phyloP scores from a whole-genome alignment of 2,113 vertebrate genomes.

The Romanogobio albipinnatus region DNA sequence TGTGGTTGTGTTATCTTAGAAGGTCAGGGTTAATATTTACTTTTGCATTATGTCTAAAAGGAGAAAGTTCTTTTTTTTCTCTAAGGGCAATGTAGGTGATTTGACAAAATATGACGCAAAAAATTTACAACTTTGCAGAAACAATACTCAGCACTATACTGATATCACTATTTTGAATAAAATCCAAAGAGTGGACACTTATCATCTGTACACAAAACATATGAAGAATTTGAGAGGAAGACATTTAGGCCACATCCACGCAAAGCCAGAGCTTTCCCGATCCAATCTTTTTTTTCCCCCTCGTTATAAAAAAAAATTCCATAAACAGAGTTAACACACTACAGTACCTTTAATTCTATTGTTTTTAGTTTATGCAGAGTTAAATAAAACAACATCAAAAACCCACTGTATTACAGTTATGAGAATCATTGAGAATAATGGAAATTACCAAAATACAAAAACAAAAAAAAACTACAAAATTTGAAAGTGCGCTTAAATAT shows the following conservation, averaged over 20 bases:
- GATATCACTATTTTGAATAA: background rate
- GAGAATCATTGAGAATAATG: no score
- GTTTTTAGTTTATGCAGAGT: background rate
- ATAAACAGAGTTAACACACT: background rate
- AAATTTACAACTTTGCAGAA: background rate
- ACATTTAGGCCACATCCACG: background rate
- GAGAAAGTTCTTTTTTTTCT: background rate
- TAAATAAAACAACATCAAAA: background rate
- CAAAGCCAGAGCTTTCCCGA: no score
- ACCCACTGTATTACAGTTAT: no score
- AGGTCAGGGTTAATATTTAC: slow-evolving; percentile 16
- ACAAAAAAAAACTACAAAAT: background rate
- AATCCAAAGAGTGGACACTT: background rate
- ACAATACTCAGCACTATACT: background rate
- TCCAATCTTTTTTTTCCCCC: no score
- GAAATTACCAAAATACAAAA: background rate
- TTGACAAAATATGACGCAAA: background rate
- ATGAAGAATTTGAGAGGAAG: no score
- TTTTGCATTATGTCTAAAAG: background rate
- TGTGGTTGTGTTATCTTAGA: background rate
- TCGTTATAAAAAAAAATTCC: no score
- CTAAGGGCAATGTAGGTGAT: background rate
- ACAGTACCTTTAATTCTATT: background rate
- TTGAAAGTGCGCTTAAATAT: background rate
- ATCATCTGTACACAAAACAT: background rate